phyloP scores from a whole-genome alignment of 1,140 invertebrate species.

The Hestina assimilis region DNA sequence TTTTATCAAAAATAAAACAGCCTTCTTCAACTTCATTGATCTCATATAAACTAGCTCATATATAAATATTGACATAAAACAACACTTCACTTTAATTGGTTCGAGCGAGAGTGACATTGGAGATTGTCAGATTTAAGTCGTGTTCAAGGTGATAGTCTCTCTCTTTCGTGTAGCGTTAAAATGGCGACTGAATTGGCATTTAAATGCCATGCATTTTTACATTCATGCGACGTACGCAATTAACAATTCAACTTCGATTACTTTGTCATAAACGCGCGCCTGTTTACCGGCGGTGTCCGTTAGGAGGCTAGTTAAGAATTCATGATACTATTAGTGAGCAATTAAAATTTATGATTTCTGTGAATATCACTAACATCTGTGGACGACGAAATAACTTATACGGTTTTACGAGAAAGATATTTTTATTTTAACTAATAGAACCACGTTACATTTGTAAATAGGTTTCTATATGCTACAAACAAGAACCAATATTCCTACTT shows the following conservation, averaged over 20 bases:
- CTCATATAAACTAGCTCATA: not conserved
- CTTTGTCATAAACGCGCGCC: constrained; percentile 62
- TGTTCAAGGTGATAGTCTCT: constrained; percentile 73
- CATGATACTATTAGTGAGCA: constrained; percentile 45
- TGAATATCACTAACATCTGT: constrained; percentile 47
- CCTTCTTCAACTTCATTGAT: no score
- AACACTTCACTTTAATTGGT: constrained; percentile 55
- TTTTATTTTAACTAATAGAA: constrained; percentile 23
- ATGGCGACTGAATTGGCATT: constrained; percentile 73
- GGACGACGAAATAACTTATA: constrained; percentile 35
- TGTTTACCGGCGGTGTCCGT: constrained; percentile 44
- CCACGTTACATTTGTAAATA: not conserved
- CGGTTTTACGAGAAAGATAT: constrained; percentile 48
- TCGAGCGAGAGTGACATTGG: constrained; percentile 67
- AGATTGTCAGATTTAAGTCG: constrained; percentile 75
- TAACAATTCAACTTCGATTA: constrained; percentile 71
- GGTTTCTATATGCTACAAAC: not conserved
- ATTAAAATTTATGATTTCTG: constrained; percentile 56
- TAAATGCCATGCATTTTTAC: constrained; percentile 77
- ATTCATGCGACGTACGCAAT: constrained; percentile 69
- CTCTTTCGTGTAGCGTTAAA: constrained; percentile 62
- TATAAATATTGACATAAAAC: constrained; percentile 36
- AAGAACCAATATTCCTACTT: not conserved
- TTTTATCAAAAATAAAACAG: no score
- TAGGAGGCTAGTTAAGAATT: constrained; percentile 60